phyloP scores from a whole-genome alignment of 2,113 vertebrate genomes.

The Rhea americana region DNA sequence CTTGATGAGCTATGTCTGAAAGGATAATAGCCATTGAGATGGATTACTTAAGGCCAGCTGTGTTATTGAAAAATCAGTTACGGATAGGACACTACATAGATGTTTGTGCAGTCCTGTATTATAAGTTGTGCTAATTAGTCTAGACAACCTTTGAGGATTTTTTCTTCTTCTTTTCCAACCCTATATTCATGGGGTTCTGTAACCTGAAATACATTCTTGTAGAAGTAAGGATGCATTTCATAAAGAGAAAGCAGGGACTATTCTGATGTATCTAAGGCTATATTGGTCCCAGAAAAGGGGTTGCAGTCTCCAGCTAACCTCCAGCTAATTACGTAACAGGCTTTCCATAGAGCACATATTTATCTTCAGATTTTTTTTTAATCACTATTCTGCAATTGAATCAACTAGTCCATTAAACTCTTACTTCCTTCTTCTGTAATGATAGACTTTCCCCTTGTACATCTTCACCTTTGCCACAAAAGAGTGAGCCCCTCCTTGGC shows the following conservation, averaged over 20 bases:
- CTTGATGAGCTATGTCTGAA: neutral
- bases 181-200: neutral
- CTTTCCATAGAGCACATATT: neutral
- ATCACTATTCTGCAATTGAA: no score
- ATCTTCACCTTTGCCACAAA: no score
- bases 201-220: neutral
- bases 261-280: neutral
- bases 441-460: no score
- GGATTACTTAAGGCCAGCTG: neutral
- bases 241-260: neutral
- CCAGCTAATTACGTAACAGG: neutral
- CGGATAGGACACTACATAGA: no score
- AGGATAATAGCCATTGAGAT: neutral
- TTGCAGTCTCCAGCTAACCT: neutral
- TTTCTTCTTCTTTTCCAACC: neutral
- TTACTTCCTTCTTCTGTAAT: no score
- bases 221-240: neutral
- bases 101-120: neutral
- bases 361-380: neutral
- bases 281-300: neutral
- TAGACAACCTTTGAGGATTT: neutral
- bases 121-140: neutral
- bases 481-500: neutral
- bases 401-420: no score
- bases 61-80: neutral